A percentile compares a stretch with the other conserved stretches of the same genome.
Evolutionary conservation across 2,888 invertebrate genomes (phyloP).

Genomic region (Drosophila phalerata): DNA sequence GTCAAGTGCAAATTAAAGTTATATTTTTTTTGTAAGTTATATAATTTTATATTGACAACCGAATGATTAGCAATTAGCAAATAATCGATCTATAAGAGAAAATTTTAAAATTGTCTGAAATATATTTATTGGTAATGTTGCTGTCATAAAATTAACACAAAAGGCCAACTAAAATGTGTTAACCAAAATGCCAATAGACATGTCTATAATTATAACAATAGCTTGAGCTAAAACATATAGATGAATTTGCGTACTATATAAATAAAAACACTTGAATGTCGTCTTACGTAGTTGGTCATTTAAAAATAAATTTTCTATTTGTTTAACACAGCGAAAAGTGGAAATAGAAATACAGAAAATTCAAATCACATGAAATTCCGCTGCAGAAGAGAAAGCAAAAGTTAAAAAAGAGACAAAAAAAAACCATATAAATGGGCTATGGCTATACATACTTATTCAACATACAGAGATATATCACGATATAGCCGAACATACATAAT

Average conservation of each 20-base stretch:
- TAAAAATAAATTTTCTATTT: constrained; percentile 66
- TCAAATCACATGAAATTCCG: constrained; percentile 45
- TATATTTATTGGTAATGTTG: background rate
- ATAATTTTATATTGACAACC: background rate
- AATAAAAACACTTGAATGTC: constrained; percentile 76
- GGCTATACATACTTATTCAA: constrained; percentile 3
- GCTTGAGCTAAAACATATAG: constrained; percentile 29
- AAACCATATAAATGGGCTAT: constrained; percentile 17
- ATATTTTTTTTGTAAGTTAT: too few relatives aligned
- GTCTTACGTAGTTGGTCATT: constrained; percentile 75
- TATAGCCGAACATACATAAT: constrained; percentile 41
- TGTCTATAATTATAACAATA: constrained; percentile 54
- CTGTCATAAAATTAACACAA: constrained; percentile 53
- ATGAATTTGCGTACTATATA: constrained; percentile 60
- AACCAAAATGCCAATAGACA: constrained; percentile 67
- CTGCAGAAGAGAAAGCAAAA: constrained; percentile 47
- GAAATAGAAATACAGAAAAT: constrained; percentile 40
- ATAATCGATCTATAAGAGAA: constrained; percentile 5
- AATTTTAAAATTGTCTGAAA: background rate
- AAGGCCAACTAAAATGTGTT: constrained; percentile 59
- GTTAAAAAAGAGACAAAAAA: constrained; percentile 22
- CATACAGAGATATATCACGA: constrained; percentile 16
- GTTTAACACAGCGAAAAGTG: constrained; percentile 49
- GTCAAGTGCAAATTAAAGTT: constrained; percentile 2
- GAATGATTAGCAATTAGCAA: constrained; percentile 11